Conservation (phyloP, 1,140 invertebrate genomes). For the Ridgeia piscesae region DNA sequence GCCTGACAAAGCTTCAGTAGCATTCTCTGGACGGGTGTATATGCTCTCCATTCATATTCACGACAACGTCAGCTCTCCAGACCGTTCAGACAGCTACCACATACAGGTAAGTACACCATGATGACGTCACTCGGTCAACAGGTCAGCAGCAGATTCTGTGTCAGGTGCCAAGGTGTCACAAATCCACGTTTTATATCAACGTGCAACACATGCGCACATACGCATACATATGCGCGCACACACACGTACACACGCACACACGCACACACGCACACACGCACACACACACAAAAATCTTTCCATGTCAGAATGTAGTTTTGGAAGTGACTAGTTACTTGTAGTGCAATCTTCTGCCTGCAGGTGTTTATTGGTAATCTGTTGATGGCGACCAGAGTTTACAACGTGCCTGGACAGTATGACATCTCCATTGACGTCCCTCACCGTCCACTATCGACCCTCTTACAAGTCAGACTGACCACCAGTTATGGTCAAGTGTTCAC, state of each 20-base stretch:
- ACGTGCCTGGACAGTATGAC: background rate
- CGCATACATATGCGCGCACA: too few relatives aligned
- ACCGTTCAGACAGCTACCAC: background rate
- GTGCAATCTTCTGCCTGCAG: background rate
- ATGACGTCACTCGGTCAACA: background rate
- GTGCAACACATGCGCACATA: too few relatives aligned
- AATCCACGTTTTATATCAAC: background rate
- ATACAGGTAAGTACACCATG: background rate
- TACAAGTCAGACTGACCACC: constrained; percentile 47
- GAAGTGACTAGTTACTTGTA: background rate
- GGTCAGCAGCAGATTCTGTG: background rate
- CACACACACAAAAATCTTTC: background rate
- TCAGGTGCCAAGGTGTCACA: background rate
- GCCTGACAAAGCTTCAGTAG: background rate
- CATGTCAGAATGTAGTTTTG: background rate
- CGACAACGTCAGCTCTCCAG: background rate
- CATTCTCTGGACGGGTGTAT: background rate
- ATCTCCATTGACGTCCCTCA: constrained; percentile 36
- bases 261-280: too few relatives aligned
- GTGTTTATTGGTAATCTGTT: background rate
- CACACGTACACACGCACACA: too few relatives aligned
- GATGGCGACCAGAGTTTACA: background rate
- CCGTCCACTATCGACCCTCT: constrained; percentile 38
- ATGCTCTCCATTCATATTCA: background rate
- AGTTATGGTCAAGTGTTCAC: constrained; percentile 37